Conservation (phyloP, 2,888 invertebrate genomes). For the Pristionchus arcanus region DNA sequence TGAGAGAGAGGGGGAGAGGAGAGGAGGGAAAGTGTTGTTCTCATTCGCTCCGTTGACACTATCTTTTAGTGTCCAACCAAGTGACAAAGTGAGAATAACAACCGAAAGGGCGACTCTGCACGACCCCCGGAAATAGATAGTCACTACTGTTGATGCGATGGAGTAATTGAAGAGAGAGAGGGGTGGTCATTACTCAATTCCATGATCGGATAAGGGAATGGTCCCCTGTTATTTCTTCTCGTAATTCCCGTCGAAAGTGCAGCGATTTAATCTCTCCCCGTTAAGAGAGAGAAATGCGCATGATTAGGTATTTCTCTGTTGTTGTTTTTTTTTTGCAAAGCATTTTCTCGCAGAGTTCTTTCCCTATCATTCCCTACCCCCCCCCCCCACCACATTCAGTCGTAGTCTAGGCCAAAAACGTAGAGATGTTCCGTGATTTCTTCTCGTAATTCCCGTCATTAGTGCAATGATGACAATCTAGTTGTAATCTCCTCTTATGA, state of each 20-base stretch:
- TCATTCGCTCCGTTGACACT: not conserved
- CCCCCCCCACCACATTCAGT: too few species aligned
- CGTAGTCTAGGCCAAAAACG: too few species aligned
- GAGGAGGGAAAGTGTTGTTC: not conserved
- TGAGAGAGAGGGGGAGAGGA: not conserved
- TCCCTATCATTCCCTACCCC: too few species aligned
- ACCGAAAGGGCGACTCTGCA: not conserved
- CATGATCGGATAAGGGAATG: not conserved
- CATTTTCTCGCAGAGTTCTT: too few species aligned
- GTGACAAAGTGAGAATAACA: conserved; percentile 15
- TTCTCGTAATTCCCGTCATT: too few species aligned
- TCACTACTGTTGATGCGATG: not conserved
- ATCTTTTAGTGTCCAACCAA: not conserved
- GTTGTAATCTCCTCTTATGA: not conserved
- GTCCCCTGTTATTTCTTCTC: not conserved
- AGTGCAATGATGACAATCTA: not conserved
- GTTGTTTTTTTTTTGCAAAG: too few species aligned
- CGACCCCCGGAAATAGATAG: conserved; percentile 19
- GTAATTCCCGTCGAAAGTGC: not conserved
- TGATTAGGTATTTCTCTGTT: too few species aligned
- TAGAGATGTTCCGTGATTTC: too few species aligned
- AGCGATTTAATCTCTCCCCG: not conserved
- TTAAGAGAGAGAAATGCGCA: too few species aligned
- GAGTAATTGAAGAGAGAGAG: not conserved
- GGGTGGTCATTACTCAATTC: not conserved